Evolutionary conservation across 2,888 invertebrate species (phyloP).

Genomic region (Cheilosia grossa): DNA sequence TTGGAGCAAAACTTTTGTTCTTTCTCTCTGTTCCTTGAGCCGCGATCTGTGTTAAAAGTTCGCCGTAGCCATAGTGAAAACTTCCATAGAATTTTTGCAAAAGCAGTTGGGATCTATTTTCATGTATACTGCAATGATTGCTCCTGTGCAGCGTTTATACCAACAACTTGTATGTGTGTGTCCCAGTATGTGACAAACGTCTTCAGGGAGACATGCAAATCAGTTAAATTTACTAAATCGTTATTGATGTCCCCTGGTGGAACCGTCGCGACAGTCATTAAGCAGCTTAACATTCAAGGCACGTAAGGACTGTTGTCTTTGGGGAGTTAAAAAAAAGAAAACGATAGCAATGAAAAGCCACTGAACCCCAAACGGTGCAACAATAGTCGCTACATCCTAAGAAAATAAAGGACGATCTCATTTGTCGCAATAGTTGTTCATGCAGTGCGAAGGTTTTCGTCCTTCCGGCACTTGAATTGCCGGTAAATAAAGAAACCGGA

Average conservation of each 20-base stretch:
- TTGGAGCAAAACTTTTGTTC: conserved; percentile 14
- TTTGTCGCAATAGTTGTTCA: no score
- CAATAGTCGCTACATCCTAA: neutral
- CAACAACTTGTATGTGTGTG: neutral
- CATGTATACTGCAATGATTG: neutral
- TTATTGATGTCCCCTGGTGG: neutral
- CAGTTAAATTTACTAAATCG: neutral
- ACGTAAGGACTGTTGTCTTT: neutral
- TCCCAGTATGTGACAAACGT: neutral
- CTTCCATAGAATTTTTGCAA: neutral
- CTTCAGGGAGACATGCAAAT: neutral
- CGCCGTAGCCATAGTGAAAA: neutral
- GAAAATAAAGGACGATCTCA: neutral
- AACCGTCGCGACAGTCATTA: neutral
- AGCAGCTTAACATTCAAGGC: neutral
- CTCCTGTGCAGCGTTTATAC: no score
- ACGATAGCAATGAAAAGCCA: conserved; percentile 1
- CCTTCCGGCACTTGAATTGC: neutral
- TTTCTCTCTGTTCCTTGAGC: neutral
- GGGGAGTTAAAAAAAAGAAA: neutral
- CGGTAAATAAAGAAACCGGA: conserved; percentile 12
- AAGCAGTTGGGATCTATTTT: no score
- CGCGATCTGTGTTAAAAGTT: neutral
- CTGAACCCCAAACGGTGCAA: neutral
- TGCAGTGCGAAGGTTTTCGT: no score